Percentiles rank a stretch among this genome's conserved stretches.
These are phyloP conservation scores for Parapsyche elsis DNA, from an alignment of 1,140 invertebrate species.

Conservation along the genomic window DNA sequence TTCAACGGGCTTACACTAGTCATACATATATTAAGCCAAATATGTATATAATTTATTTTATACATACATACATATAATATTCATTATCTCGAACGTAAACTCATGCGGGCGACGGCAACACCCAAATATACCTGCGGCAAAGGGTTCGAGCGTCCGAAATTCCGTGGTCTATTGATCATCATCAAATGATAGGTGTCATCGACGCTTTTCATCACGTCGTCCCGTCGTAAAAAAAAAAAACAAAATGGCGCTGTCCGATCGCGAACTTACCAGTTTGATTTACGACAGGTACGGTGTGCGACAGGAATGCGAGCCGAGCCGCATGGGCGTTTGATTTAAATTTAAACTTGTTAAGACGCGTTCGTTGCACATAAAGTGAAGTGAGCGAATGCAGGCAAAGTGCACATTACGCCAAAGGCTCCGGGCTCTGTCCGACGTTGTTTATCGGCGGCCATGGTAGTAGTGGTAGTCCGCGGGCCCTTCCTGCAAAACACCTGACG, in stretches of 20 bases:
- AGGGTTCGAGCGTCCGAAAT: too few relatives aligned
- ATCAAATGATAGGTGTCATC: background rate
- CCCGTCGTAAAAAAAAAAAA: background rate
- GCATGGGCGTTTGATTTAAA: conserved; percentile 51
- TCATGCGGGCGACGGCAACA: too few relatives aligned
- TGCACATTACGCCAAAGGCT: conserved; percentile 16
- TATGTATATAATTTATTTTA: too few relatives aligned
- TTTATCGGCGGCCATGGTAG: background rate
- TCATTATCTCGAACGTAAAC: too few relatives aligned
- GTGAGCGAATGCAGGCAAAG: conserved; percentile 24
- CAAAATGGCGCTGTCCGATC: background rate
- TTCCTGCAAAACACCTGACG: conserved; percentile 3
- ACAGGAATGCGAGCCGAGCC: conserved; percentile 29
- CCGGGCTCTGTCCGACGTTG: background rate
- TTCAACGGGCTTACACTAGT: too few relatives aligned
- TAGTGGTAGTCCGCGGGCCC: background rate
- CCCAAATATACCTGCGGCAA: too few relatives aligned
- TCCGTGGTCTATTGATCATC: background rate
- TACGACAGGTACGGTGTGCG: background rate
- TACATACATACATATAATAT: too few relatives aligned
- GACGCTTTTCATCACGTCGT: background rate
- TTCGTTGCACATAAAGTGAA: background rate
- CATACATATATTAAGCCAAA: too few relatives aligned
- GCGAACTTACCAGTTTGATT: background rate
- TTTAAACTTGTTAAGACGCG: conserved; percentile 47